Evolutionary conservation across 2,113 vertebrate genomes (phyloP).

Genomic region (Mandrillus leucophaeus): DNA sequence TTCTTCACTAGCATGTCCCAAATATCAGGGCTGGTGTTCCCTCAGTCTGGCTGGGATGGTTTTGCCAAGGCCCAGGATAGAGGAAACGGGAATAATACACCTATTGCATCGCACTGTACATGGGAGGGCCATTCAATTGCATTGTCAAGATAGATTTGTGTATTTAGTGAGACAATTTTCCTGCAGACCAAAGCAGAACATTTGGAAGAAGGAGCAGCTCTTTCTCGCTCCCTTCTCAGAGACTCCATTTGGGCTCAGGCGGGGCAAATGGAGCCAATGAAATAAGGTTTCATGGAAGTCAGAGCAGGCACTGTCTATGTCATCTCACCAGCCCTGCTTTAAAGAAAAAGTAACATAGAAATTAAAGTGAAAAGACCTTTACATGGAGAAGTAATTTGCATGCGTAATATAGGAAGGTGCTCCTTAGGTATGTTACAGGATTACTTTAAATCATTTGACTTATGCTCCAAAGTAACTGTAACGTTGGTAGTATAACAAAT

Average conservation of each 20-base stretch:
- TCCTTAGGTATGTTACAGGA: too few species aligned
- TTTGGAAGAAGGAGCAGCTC: rapidly evolving
- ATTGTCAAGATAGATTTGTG: not conserved
- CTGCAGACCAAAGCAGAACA: not conserved
- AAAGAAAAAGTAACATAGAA: not conserved
- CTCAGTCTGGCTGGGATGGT: not conserved
- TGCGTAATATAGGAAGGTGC: too few species aligned
- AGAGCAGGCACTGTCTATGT: rapidly evolving
- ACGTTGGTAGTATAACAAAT: too few species aligned
- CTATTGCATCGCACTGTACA: rapidly evolving
- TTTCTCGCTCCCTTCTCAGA: not conserved
- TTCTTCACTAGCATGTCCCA: not conserved
- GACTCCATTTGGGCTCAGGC: not conserved
- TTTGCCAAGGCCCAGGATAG: not conserved
- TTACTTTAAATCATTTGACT: too few species aligned
- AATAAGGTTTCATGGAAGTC: not conserved
- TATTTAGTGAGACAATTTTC: not conserved
- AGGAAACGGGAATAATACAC: not conserved
- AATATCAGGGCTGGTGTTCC: not conserved
- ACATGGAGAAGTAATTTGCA: too few species aligned
- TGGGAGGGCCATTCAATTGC: rapidly evolving
- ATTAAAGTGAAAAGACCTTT: too few species aligned
- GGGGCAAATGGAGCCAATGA: not conserved
- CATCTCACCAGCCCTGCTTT: not conserved
- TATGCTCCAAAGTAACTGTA: too few species aligned